Conservation (phyloP, 2,113 vertebrate species). For the Perca flavescens region DNA sequence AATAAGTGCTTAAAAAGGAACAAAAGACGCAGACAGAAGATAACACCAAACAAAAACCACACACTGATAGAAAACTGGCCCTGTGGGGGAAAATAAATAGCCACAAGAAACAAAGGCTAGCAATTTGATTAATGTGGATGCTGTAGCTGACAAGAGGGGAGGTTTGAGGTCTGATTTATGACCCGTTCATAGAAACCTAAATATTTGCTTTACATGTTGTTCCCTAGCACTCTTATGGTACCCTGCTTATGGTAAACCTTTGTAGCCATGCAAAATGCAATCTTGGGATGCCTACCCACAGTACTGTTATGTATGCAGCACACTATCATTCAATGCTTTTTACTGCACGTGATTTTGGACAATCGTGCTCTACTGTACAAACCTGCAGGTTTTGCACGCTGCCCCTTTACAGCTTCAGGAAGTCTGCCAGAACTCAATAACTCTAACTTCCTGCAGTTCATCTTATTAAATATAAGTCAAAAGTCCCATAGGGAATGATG, state of each 20-base stretch:
- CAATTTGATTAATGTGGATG: constrained; percentile 19
- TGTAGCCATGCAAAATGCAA: constrained; percentile 13
- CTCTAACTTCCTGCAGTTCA: constrained; percentile 47
- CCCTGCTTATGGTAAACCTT: background rate
- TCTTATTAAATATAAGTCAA: constrained; percentile 60
- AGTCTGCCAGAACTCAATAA: constrained; percentile 58
- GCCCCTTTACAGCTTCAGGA: constrained; percentile 58
- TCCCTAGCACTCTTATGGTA: constrained; percentile 11
- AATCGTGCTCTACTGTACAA: constrained; percentile 20
- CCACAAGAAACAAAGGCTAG: constrained; percentile 12
- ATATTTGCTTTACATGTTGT: constrained; percentile 40
- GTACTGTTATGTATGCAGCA: background rate
- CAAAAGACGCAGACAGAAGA: constrained; percentile 24
- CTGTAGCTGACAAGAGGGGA: constrained; percentile 14
- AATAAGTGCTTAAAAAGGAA: constrained; percentile 41
- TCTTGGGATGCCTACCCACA: background rate
- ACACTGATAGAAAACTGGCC: constrained; percentile 28
- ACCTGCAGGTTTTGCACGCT: constrained; percentile 26
- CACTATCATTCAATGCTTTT: constrained; percentile 13
- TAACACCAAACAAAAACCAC: constrained; percentile 25
- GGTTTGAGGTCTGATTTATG: constrained; percentile 25
- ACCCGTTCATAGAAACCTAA: constrained; percentile 28
- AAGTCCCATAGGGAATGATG: constrained; percentile 31
- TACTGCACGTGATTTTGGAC: constrained; percentile 36
- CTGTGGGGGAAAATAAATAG: constrained; percentile 27